phyloP scores from a whole-genome alignment of 2,113 vertebrate genomes.

The Hippoglossus stenolepis region DNA sequence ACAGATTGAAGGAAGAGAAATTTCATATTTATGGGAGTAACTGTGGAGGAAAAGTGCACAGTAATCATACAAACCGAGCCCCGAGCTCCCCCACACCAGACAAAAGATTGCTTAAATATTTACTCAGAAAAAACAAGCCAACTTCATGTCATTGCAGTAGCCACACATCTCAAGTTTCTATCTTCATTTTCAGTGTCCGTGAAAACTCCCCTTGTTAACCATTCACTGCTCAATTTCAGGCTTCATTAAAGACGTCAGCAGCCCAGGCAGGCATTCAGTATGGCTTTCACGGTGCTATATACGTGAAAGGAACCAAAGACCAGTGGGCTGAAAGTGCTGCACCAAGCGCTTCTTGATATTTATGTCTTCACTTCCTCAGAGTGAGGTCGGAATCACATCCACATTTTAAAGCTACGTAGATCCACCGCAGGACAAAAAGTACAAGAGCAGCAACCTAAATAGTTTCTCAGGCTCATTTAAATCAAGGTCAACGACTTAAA shows the following conservation, averaged over 20 bases:
- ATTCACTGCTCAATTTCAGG: conserved; percentile 61
- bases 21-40: not conserved
- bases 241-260: conserved; percentile 45
- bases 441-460: conserved; percentile 36
- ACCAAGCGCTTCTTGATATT: not conserved
- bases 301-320: conserved; percentile 2
- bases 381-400: not conserved
- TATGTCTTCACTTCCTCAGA: not conserved
- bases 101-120: conserved; percentile 31
- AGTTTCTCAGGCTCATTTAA: conserved; percentile 8
- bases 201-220: conserved; percentile 38
- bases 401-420: conserved; percentile 13
- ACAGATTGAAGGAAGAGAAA: conserved; percentile 6
- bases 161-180: conserved; percentile 23
- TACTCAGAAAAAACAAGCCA: conserved; percentile 19
- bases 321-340: not conserved
- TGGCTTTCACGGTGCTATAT: not conserved
- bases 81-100: conserved; percentile 29
- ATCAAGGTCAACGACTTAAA: conserved; percentile 58
- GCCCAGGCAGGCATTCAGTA: conserved; percentile 26
- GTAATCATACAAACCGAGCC: not conserved
- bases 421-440: conserved; percentile 23
- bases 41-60: not conserved
- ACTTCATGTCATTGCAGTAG: conserved; percentile 4
- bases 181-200: conserved; percentile 29